A percentile compares a stretch with the other conserved stretches of the same genome.
These are phyloP conservation scores for Malaclemys terrapin DNA, from an alignment of 2,113 vertebrate genomes.

Conservation along the genomic window DNA sequence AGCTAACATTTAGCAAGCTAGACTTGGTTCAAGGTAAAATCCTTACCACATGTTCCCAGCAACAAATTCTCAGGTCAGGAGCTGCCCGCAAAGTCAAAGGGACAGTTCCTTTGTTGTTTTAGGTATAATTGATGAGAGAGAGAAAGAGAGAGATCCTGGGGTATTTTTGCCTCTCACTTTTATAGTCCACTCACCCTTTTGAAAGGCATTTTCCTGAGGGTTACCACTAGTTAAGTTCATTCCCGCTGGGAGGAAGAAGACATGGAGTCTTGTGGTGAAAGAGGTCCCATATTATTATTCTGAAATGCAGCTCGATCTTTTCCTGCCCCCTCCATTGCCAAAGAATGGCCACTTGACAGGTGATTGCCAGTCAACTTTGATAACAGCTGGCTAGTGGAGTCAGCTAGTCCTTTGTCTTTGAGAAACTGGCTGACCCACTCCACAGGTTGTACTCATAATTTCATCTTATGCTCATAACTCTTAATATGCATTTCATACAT, in stretches of 20 bases:
- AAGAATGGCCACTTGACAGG: neutral
- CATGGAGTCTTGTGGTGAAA: neutral
- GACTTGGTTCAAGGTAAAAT: neutral
- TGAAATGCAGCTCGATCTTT: neutral
- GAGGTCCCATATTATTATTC: neutral
- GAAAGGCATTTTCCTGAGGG: neutral
- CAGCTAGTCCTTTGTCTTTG: neutral
- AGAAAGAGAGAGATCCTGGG: neutral
- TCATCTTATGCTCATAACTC: neutral
- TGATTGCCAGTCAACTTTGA: neutral
- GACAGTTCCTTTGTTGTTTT: neutral
- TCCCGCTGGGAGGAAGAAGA: neutral
- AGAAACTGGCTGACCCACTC: neutral
- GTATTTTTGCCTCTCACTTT: neutral
- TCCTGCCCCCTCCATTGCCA: neutral
- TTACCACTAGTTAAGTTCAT: neutral
- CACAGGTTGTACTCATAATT: neutral
- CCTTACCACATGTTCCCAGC: neutral
- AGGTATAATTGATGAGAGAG: neutral
- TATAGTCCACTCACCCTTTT: neutral
- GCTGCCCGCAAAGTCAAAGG: neutral
- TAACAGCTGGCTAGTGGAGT: neutral
- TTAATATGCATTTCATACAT: neutral
- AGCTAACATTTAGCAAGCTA: neutral
- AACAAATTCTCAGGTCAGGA: neutral